Conservation (phyloP, 2,888 invertebrate genomes). For the Drosophila quinaria region DNA sequence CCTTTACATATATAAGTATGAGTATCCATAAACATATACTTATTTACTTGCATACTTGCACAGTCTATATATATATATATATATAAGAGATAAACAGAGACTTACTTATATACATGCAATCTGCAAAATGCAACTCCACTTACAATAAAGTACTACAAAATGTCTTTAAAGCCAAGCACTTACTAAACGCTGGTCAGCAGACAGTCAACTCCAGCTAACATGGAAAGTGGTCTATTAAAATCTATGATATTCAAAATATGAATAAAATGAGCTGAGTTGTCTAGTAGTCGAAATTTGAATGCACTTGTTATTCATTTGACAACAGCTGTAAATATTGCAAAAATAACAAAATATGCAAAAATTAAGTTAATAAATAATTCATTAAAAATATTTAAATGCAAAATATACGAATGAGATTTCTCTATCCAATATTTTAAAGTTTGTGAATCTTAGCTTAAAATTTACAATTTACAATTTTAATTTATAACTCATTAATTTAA, state of each 20-base stretch:
- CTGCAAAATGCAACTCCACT: slow-evolving; percentile 31
- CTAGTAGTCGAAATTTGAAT: neutral
- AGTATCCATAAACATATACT: neutral
- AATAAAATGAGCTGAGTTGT: neutral
- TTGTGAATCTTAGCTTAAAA: no score
- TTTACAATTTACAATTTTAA: no score
- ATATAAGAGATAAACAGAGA: neutral
- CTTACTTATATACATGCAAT: neutral
- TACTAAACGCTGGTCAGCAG: slow-evolving; percentile 5
- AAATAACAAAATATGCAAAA: no score
- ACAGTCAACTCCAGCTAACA: neutral
- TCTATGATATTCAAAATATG: slow-evolving; percentile 12
- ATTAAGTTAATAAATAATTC: no score
- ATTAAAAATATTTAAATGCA: no score
- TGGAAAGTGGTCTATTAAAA: slow-evolving; percentile 4
- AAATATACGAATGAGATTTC: no score
- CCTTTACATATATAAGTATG: slow-evolving; percentile 7
- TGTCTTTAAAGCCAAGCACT: slow-evolving; percentile 16
- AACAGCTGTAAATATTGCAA: neutral
- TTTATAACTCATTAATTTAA: no score
- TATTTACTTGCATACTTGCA: neutral
- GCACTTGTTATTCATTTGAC: neutral
- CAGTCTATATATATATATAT: neutral
- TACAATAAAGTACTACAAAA: slow-evolving; percentile 34
- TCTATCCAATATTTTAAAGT: no score